Conservation (phyloP, 2,888 invertebrate genomes). For the Coremacera marginata region DNA sequence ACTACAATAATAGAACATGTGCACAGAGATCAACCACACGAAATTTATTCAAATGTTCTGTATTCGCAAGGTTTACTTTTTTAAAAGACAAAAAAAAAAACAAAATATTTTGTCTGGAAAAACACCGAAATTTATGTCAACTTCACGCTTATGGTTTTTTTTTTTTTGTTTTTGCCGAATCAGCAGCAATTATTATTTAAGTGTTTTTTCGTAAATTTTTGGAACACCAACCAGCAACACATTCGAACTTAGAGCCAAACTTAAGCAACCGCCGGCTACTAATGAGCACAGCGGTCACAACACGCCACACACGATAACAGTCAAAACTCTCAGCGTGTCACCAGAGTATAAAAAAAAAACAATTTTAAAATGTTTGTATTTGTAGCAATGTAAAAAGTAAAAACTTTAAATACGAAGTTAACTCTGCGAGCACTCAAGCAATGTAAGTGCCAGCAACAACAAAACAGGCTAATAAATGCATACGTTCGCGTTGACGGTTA, state of each 20-base stretch:
- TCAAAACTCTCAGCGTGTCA: not conserved
- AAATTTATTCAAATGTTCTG: not conserved
- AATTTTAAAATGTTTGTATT: not conserved
- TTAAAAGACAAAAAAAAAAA: not conserved
- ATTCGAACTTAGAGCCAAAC: not conserved
- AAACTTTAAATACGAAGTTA: not conserved
- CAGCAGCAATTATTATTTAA: not conserved
- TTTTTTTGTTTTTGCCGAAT: not conserved
- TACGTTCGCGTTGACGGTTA: constrained; percentile 48
- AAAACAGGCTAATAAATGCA: constrained; percentile 2
- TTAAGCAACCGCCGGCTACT: constrained; percentile 22
- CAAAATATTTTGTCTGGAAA: not conserved
- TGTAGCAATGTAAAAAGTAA: not conserved
- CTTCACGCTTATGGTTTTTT: not conserved
- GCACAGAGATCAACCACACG: not conserved
- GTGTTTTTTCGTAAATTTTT: not conserved
- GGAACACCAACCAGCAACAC: not conserved
- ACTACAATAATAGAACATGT: too few species aligned
- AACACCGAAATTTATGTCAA: constrained; percentile 22
- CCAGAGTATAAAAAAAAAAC: not conserved
- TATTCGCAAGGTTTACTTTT: not conserved
- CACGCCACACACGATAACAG: constrained; percentile 14
- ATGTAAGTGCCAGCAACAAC: not conserved
- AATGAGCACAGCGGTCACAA: constrained; percentile 11
- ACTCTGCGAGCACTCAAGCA: not conserved